These are phyloP conservation scores for Triplophysa yarkandensis DNA, from an alignment of 2,797 vertebrate species.

Conservation along the genomic window DNA sequence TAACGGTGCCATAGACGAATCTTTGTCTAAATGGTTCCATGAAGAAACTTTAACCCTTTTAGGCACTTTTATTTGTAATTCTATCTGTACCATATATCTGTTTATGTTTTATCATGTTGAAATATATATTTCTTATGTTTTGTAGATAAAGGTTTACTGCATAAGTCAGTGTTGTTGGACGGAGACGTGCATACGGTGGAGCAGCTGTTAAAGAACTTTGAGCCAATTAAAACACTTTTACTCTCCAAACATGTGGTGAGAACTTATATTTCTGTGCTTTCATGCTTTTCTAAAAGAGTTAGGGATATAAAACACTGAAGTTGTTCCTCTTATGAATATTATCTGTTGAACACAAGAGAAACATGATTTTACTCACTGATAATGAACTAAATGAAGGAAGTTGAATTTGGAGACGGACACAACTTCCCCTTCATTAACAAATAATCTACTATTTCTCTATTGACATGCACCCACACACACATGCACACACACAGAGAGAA, in stretches of 20 bases:
- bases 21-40: no score
- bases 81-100: no score
- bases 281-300: background rate
- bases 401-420: conserved; percentile 42
- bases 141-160: conserved; percentile 87
- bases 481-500: background rate
- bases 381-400: conserved; percentile 34
- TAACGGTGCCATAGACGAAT: no score
- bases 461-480: background rate
- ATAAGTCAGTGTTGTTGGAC: conserved; percentile 87
- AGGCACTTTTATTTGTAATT: no score
- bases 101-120: background rate
- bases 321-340: background rate
- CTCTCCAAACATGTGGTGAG: conserved; percentile 84
- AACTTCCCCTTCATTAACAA: conserved; percentile 15
- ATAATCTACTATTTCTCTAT: background rate
- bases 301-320: background rate
- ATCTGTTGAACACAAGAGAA: background rate
- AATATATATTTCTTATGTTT: background rate
- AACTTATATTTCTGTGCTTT: background rate
- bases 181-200: conserved; percentile 87
- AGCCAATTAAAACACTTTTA: conserved; percentile 86
- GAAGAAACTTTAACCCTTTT: no score
- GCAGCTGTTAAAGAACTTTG: conserved; percentile 83
- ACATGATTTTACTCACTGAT: conserved; percentile 7